phyloP scores from a whole-genome alignment of 2,888 invertebrate species.

The Thecocarcelia acutangulata region DNA sequence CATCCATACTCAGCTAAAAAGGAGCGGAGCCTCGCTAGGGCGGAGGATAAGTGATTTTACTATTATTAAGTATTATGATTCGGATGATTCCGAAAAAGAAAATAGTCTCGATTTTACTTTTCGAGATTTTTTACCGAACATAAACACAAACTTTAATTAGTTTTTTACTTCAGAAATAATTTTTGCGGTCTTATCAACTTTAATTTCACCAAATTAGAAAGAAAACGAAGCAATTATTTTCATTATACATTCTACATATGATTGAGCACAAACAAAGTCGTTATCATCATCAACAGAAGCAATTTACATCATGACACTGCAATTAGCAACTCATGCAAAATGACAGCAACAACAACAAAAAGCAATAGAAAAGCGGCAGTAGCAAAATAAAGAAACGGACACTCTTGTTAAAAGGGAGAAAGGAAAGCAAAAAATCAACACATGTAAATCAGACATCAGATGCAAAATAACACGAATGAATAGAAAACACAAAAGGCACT shows the following conservation, averaged over 20 bases:
- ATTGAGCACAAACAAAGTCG: constrained; percentile 5
- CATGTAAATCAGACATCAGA: constrained; percentile 28
- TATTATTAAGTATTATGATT: no score
- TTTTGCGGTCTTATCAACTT: neutral
- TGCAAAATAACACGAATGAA: neutral
- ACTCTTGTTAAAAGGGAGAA: neutral
- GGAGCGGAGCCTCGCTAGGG: no score
- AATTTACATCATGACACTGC: constrained; percentile 66
- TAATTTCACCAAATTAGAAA: constrained; percentile 16
- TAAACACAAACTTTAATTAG: no score
- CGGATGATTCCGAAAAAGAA: no score
- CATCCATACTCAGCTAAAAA: no score
- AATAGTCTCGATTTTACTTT: no score
- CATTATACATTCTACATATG: constrained; percentile 9
- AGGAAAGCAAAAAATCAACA: constrained; percentile 2
- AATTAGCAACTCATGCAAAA: constrained; percentile 62
- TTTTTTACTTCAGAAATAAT: no score
- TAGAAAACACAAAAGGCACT: constrained; percentile 3
- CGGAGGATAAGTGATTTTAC: no score
- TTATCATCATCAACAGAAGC: constrained; percentile 39
- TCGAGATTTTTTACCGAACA: no score
- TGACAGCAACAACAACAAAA: constrained; percentile 2
- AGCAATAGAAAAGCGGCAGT: constrained; percentile 4
- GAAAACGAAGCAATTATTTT: constrained; percentile 23
- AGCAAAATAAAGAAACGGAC: constrained; percentile 33